These are phyloP conservation scores for Bagarius yarrelli DNA, from an alignment of 2,113 vertebrate species.

Conservation along the genomic window DNA sequence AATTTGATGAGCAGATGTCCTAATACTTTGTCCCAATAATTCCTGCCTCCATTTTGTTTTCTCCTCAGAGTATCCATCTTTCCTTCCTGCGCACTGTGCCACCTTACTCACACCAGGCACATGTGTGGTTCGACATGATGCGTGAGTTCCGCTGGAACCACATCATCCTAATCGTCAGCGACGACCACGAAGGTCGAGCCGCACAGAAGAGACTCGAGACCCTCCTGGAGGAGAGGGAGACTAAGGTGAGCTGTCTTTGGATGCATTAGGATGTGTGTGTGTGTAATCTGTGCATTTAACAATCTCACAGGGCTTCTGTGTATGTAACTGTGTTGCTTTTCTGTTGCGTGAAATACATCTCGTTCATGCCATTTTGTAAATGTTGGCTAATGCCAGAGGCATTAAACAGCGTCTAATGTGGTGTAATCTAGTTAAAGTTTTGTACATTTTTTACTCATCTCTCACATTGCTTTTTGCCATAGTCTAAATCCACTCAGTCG, in stretches of 20 bases:
- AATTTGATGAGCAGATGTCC: no score
- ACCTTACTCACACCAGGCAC: slow-evolving; percentile 96
- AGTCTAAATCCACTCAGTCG: slow-evolving; percentile 94
- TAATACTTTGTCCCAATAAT: no score
- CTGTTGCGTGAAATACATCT: slow-evolving; percentile 90
- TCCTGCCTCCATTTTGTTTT: neutral
- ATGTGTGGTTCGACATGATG: slow-evolving; percentile 99
- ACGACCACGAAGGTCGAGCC: slow-evolving; percentile 95
- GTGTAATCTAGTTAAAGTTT: slow-evolving; percentile 87
- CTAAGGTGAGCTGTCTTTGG: slow-evolving; percentile 84
- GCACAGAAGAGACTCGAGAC: slow-evolving; percentile 98
- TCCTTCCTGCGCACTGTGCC: slow-evolving; percentile 96
- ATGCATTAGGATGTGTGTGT: slow-evolving; percentile 14
- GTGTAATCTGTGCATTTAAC: slow-evolving; percentile 47
- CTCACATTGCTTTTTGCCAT: slow-evolving; percentile 94
- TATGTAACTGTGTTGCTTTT: slow-evolving; percentile 82
- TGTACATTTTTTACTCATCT: slow-evolving; percentile 94
- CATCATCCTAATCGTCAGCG: slow-evolving; percentile 94
- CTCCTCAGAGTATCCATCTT: slow-evolving; percentile 93
- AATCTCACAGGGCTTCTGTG: slow-evolving; percentile 74
- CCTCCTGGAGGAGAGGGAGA: slow-evolving; percentile 92
- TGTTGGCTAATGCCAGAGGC: slow-evolving; percentile 87
- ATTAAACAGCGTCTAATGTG: slow-evolving; percentile 91
- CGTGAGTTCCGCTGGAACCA: slow-evolving; percentile 97
- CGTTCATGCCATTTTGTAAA: slow-evolving; percentile 89